Evolutionary conservation across 2,113 vertebrate genomes (phyloP).

Genomic region (Sapajus apella): DNA sequence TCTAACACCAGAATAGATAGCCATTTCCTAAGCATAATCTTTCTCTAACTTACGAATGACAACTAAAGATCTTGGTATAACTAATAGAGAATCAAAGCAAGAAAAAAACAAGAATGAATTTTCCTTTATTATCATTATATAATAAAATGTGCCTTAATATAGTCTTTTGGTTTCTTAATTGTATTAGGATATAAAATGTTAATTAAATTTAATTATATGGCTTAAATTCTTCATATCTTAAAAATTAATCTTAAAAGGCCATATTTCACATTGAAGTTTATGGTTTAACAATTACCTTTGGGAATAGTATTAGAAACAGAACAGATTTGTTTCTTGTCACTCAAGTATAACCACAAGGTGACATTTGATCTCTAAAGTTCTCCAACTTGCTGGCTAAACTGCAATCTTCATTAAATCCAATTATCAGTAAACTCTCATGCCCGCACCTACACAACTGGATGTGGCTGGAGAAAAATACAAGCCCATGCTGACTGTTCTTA

Average conservation of each 20-base stretch:
- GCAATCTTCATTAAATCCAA: neutral
- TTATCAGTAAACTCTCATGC: neutral
- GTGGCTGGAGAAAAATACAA: neutral
- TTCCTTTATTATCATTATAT: neutral
- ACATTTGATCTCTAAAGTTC: neutral
- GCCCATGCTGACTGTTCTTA: neutral
- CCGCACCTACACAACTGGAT: neutral
- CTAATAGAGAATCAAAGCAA: neutral
- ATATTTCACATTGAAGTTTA: neutral
- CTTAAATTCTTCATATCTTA: neutral
- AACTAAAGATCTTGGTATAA: neutral
- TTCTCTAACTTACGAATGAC: neutral
- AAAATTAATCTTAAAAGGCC: neutral
- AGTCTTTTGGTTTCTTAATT: neutral
- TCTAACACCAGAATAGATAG: neutral
- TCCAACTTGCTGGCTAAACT: neutral
- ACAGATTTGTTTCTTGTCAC: neutral
- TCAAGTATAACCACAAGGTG: neutral
- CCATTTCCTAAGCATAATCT: neutral
- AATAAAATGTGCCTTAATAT: neutral
- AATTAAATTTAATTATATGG: slow-evolving; percentile 4
- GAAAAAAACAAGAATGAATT: neutral
- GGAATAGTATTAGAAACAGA: neutral
- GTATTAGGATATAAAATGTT: slow-evolving; percentile 1
- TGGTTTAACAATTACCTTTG: neutral